Conservation (phyloP, 2,113 vertebrate genomes). For the Sclerurus mexicanus region DNA sequence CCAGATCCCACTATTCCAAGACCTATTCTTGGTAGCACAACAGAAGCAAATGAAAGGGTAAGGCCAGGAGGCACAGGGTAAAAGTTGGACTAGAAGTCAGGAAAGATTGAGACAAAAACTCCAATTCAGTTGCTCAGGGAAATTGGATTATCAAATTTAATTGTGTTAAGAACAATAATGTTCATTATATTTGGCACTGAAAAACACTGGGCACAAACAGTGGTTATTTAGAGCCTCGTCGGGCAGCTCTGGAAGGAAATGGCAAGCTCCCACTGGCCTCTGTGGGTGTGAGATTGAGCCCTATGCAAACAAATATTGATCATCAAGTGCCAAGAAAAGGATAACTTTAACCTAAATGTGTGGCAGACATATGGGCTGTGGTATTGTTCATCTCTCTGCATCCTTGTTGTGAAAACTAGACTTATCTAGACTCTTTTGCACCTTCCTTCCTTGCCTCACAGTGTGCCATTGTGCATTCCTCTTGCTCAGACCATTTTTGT, state of each 20-base stretch:
- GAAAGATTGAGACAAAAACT: constrained; percentile 15
- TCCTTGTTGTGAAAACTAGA: neutral
- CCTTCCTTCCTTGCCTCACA: neutral
- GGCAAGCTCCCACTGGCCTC: neutral
- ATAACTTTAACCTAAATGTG: neutral
- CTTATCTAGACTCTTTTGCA: neutral
- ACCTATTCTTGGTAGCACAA: neutral
- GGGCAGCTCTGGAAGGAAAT: constrained; percentile 20
- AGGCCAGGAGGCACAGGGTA: neutral
- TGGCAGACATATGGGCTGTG: neutral
- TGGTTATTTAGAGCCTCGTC: neutral
- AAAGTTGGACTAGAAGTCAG: constrained; percentile 15
- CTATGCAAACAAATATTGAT: neutral
- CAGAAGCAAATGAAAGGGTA: neutral
- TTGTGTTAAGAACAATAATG: constrained; percentile 52
- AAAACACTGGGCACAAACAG: constrained; percentile 7
- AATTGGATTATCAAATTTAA: constrained; percentile 42
- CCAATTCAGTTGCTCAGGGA: neutral
- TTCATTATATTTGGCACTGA: constrained; percentile 45
- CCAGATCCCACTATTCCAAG: neutral
- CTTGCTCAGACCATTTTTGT: neutral
- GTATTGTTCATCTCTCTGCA: neutral
- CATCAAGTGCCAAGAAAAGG: neutral
- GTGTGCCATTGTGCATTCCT: neutral
- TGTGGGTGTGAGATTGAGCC: constrained; percentile 22